phyloP scores from a whole-genome alignment of 2,113 vertebrate species.

The Steatornis caripensis region DNA sequence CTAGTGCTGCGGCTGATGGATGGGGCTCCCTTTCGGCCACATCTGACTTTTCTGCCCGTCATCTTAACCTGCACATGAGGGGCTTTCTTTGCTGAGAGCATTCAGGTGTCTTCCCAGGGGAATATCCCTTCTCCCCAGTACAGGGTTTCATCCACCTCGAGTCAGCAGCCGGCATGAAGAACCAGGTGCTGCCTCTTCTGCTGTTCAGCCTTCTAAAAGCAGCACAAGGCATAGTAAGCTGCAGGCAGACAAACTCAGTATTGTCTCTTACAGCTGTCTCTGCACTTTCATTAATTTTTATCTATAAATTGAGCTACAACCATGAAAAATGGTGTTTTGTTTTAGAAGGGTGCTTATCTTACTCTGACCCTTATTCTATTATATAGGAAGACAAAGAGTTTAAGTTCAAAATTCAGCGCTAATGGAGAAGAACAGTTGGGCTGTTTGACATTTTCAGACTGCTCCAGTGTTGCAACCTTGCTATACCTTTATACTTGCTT shows the following conservation, averaged over 20 bases:
- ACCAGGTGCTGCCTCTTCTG: neutral
- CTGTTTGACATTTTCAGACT: neutral
- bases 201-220: neutral
- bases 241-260: neutral
- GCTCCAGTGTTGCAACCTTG: neutral
- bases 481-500: conserved; percentile 16
- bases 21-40: neutral
- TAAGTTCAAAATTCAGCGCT: neutral
- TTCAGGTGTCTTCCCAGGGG: neutral
- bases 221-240: neutral
- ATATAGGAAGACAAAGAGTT: neutral
- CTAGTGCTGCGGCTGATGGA: rapidly evolving
- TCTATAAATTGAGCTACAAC: neutral
- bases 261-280: neutral
- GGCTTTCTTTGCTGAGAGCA: neutral
- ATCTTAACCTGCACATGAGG: neutral
- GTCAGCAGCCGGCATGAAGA: neutral
- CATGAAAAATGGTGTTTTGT: neutral
- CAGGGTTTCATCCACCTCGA: neutral
- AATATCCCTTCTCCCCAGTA: neutral
- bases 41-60: neutral
- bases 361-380: neutral
- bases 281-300: neutral
- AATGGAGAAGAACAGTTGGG: neutral
- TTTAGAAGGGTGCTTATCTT: neutral